Evolutionary conservation across 2,113 vertebrate genomes (phyloP).

Genomic region (Chunga burmeisteri): DNA sequence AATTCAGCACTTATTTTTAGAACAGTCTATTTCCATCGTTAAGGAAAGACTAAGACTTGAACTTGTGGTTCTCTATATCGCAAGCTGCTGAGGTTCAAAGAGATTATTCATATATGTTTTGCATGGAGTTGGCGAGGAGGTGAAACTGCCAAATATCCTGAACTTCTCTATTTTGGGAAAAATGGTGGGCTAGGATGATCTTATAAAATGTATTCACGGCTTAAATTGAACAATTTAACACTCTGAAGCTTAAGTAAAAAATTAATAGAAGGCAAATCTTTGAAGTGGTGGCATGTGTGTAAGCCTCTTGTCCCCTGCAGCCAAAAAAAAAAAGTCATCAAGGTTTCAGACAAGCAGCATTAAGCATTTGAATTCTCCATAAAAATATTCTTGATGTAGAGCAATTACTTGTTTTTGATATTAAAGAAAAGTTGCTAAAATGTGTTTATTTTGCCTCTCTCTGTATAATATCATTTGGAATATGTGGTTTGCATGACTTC

Average conservation of each 20-base stretch:
- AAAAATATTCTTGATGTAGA: conserved; percentile 49
- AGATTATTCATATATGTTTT: conserved; percentile 57
- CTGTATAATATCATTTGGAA: background rate
- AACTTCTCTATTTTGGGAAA: conserved; percentile 64
- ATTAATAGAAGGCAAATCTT: conserved; percentile 66
- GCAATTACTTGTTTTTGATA: conserved; percentile 50
- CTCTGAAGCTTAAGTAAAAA: conserved; percentile 58
- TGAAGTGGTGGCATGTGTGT: conserved; percentile 60
- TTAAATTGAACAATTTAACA: conserved; percentile 69
- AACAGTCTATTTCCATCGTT: conserved; percentile 41
- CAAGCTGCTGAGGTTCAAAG: conserved; percentile 57
- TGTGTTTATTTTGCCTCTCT: conserved; percentile 42
- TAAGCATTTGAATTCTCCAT: conserved; percentile 43
- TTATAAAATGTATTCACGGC: conserved; percentile 42
- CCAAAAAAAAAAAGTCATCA: conserved; percentile 52
- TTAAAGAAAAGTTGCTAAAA: conserved; percentile 46
- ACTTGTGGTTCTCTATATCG: conserved; percentile 34
- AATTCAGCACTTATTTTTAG: conserved; percentile 65
- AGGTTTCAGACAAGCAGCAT: conserved; percentile 61
- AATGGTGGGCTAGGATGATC: conserved; percentile 51
- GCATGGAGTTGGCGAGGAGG: conserved; percentile 40
- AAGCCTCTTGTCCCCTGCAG: conserved; percentile 65
- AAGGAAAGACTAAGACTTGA: conserved; percentile 54
- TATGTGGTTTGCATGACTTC: background rate
- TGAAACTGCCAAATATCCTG: conserved; percentile 53